Evolutionary conservation across 1,140 invertebrate genomes (phyloP).

Genomic region (Chrysomallon squamiferum): DNA sequence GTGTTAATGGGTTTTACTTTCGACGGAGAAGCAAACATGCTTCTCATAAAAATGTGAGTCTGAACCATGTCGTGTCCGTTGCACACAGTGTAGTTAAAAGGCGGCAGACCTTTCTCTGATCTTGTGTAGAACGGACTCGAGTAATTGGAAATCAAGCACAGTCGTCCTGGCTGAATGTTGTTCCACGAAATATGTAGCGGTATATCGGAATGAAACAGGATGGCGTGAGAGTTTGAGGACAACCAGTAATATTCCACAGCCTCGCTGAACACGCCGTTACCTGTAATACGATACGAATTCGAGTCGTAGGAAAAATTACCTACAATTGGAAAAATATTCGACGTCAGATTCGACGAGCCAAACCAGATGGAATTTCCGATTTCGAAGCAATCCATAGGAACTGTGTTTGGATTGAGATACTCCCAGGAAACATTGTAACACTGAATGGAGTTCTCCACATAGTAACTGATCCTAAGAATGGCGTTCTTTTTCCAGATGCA

Average conservation of each 20-base stretch:
- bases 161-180: constrained; percentile 8
- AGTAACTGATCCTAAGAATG: constrained; percentile 37
- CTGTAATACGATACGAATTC: constrained; percentile 23
- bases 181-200: constrained; percentile 55
- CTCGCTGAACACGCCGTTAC: constrained; percentile 37
- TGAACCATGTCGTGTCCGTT: constrained; percentile 33
- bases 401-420: constrained; percentile 20
- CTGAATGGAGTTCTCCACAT: constrained; percentile 19
- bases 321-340: constrained; percentile 31
- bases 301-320: constrained; percentile 32
- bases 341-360: constrained; percentile 41
- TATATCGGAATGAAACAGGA: constrained; percentile 45
- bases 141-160: constrained; percentile 43
- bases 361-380: constrained; percentile 45
- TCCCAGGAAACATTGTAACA: constrained; percentile 57
- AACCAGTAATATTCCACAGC: constrained; percentile 59
- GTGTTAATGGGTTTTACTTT: constrained; percentile 11
- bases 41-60: constrained; percentile 37
- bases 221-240: constrained; percentile 49
- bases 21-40: constrained; percentile 14
- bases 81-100: constrained; percentile 50
- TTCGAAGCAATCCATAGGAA: constrained; percentile 52
- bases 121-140: constrained; percentile 32
- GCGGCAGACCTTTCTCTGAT: neutral
- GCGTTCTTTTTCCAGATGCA: constrained; percentile 48